Conservation (phyloP, 2,797 vertebrate genomes). For the Coccyzus lansbergi region DNA sequence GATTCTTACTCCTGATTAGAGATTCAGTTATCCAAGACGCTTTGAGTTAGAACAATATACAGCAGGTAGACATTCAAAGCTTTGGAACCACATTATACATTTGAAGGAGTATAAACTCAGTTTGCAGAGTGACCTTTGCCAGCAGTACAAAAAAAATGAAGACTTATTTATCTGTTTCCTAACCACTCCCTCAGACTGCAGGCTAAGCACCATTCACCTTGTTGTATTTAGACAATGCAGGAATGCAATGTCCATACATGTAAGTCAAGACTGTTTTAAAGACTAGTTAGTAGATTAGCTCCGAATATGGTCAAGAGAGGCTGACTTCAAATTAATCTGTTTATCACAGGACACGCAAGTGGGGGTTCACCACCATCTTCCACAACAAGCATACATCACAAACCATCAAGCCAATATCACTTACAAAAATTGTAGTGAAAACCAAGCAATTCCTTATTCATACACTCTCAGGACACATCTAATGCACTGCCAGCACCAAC, state of each 20-base stretch:
- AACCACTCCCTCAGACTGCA: conserved; percentile 1
- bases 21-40: conserved; percentile 63
- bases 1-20: conserved; percentile 71
- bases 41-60: conserved; percentile 80
- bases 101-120: conserved; percentile 36
- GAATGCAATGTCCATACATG: neutral
- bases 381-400: neutral
- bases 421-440: neutral
- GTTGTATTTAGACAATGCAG: neutral
- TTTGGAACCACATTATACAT: conserved; percentile 79
- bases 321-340: neutral
- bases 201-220: neutral
- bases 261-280: conserved; percentile 11
- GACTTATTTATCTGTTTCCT: conserved; percentile 49
- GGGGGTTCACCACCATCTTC: neutral
- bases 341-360: neutral
- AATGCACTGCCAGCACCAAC: neutral
- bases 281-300: neutral
- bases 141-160: conserved; percentile 32
- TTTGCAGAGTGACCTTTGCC: conserved; percentile 37
- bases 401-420: neutral
- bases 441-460: neutral
- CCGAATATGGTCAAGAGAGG: neutral
- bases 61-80: conserved; percentile 72
- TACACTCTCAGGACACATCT: neutral